Evolutionary conservation across 92 coral and sea anemone species (phyloP).

Genomic region (Epizoanthus ramosus): DNA sequence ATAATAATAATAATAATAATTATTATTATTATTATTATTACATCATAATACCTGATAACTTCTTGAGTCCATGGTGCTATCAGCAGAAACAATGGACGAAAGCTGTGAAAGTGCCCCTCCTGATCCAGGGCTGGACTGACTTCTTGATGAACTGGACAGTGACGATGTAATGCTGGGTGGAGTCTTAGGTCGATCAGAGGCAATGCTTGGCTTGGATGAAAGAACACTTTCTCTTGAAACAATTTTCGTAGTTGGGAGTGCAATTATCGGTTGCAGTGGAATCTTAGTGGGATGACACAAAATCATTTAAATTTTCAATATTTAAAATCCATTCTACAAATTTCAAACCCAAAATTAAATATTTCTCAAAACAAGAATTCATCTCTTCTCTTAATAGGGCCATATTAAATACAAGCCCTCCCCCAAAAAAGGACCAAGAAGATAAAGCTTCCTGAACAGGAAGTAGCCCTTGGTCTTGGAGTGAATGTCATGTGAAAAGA

Average conservation of each 20-base stretch:
- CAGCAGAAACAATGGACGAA: constrained; percentile 64
- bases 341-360: no score
- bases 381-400: no score
- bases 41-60: constrained; percentile 63
- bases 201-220: constrained; percentile 52
- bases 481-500: no score
- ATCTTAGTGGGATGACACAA: neutral
- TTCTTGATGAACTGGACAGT: constrained; percentile 42
- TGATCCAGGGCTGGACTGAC: constrained; percentile 55
- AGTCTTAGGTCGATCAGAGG: constrained; percentile 57
- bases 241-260: constrained; percentile 56
- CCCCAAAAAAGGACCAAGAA: no score
- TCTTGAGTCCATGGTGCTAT: constrained; percentile 69
- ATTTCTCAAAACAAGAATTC: no score
- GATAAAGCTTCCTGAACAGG: neutral
- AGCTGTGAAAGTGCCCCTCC: constrained; percentile 40
- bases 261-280: constrained; percentile 56
- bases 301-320: neutral
- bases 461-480: neutral
- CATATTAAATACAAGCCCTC: no score
- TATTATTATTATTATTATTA: neutral
- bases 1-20: no score
- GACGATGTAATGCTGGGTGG: constrained; percentile 62
- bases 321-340: no score
- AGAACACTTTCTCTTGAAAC: constrained; percentile 59